phyloP scores from a whole-genome alignment of 2,888 invertebrate species.

The Miltochrista miniata region DNA sequence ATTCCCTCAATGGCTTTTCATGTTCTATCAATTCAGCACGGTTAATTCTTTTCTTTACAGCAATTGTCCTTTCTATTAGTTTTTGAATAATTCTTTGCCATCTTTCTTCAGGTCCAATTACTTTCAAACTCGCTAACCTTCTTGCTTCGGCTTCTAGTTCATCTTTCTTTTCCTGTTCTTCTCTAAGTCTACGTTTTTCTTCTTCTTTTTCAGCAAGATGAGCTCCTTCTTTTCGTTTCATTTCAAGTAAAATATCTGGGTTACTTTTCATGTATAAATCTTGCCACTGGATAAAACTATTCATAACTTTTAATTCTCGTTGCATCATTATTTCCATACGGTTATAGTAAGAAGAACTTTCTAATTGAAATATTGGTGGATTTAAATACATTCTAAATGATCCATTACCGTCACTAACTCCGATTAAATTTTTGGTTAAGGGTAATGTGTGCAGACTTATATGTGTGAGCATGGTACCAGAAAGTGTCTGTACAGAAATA shows the following conservation, averaged over 20 bases:
- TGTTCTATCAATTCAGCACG: constrained; percentile 84
- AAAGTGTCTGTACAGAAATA: constrained; percentile 86
- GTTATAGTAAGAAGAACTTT: constrained; percentile 63
- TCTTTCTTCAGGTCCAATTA: constrained; percentile 76
- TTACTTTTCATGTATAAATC: constrained; percentile 79
- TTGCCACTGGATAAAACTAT: constrained; percentile 84
- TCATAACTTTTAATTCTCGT: constrained; percentile 80
- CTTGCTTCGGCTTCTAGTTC: constrained; percentile 80
- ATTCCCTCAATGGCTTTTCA: constrained; percentile 83
- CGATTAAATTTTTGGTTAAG: constrained; percentile 84
- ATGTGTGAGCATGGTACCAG: constrained; percentile 86
- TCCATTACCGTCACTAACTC: constrained; percentile 87
- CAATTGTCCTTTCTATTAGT: constrained; percentile 85
- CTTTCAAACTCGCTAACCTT: constrained; percentile 63
- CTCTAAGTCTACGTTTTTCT: constrained; percentile 62
- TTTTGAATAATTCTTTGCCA: constrained; percentile 86
- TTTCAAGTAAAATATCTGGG: constrained; percentile 63
- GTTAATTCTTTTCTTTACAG: constrained; percentile 85
- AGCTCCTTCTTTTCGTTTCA: constrained; percentile 68
- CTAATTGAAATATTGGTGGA: constrained; percentile 80
- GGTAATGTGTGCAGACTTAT: constrained; percentile 84
- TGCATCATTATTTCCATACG: constrained; percentile 74
- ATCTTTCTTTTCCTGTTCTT: constrained; percentile 72
- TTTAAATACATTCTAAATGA: constrained; percentile 86
- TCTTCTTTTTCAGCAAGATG: constrained; percentile 71